Base-by-base conservation (phyloP, 2,113 vertebrate genomes). In the Hypomesus transpacificus region DNA sequence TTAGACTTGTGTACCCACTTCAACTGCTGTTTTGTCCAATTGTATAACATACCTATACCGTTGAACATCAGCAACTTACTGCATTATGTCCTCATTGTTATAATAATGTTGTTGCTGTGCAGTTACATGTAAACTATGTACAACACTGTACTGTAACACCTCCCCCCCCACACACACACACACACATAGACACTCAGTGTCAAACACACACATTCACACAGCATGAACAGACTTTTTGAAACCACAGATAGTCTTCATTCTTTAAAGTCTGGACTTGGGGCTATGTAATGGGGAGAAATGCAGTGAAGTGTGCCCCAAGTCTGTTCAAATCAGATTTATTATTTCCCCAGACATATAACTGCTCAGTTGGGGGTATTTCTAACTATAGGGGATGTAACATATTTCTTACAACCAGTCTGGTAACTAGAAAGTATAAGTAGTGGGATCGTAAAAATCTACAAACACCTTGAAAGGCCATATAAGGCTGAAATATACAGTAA, bases 301-400 rank as follows among this genome's bases (percentile, higher is more conserved):
- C 56, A 28, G 39, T 51, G 39, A 26, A 28, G 39, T 51, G 39
- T 26, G 18, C 56, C 18, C 16, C 21, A 14, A 70, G 61, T 74
- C 54, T 18, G 57, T 52, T 52, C 54, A 72, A 60, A 64, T 46
- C 57, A 63, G 16, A 50, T 65, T 73, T 66, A 53, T 80, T 61
- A 76, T 73, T 64, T 7, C 20, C 84, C 90, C 89, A 92, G 87
- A 90, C 90, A 91, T 87, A 78, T 75, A 78, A 84, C 51, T 80
- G 87, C 88, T 85, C 89, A 85, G 87, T 87, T 89, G 88, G 83
- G 82, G 79, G 86, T 84, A 87, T 88, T 92, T 89, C 89, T 54
- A 53, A 20, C 52, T 54, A 46, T 46, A 46, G 8, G 39, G 39
- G 39, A 46, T 46, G 5, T 8, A 13, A 18, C 20, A 68, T 68